These are phyloP conservation scores for Burhinus bistriatus DNA, from an alignment of 2,113 vertebrate genomes.

Conservation along the genomic window DNA sequence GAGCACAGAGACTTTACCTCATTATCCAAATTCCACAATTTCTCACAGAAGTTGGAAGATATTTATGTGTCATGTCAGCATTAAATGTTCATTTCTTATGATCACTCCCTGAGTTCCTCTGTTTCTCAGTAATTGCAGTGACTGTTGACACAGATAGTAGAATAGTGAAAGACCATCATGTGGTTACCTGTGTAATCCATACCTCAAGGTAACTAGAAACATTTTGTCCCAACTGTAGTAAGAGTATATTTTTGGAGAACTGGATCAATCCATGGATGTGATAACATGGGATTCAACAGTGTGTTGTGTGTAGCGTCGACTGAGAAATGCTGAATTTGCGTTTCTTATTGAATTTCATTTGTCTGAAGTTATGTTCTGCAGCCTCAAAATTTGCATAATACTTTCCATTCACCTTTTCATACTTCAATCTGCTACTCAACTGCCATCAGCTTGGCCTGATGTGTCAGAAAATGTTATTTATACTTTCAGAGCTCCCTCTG, in stretches of 20 bases:
- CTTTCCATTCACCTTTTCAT: not conserved
- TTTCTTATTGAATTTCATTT: not conserved
- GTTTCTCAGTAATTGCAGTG: not conserved
- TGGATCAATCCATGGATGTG: not conserved
- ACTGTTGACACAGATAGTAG: not conserved
- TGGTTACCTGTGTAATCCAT: not conserved
- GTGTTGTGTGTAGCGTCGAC: not conserved
- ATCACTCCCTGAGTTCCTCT: not conserved
- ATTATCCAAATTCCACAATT: too few species aligned
- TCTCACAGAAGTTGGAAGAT: not conserved
- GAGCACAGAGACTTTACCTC: too few species aligned
- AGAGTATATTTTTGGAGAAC: not conserved
- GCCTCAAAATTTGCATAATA: not conserved
- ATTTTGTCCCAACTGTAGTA: not conserved
- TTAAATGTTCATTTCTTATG: not conserved
- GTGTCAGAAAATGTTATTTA: not conserved
- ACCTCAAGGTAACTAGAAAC: not conserved
- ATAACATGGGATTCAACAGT: not conserved
- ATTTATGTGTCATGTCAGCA: not conserved
- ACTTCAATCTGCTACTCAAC: not conserved
- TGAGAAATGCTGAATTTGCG: not conserved
- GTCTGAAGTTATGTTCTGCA: not conserved
- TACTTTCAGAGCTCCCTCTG: not conserved
- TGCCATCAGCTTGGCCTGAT: not conserved
- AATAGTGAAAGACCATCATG: not conserved